A percentile compares a stretch with the other conserved stretches of the same genome.
phyloP scores from a whole-genome alignment of 2,113 vertebrate species.

The Clinocottus analis region DNA sequence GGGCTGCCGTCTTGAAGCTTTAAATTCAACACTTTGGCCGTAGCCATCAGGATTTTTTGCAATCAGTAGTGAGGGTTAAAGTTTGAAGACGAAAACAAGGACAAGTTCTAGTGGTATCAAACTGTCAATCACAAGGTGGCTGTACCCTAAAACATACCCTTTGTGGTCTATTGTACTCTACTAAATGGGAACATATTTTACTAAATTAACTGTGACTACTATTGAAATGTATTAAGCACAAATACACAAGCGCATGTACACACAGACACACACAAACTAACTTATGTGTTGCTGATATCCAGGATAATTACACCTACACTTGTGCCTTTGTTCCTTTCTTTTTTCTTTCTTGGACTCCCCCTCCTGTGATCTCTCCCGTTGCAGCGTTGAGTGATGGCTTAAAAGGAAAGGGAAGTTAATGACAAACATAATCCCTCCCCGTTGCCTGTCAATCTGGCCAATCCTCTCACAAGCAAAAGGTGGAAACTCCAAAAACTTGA shows the following conservation, averaged over 20 bases:
- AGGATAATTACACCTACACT: background rate
- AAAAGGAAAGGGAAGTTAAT: constrained; percentile 35
- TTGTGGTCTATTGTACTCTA: background rate
- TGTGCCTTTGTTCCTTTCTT: constrained; percentile 1
- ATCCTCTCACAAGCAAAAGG: constrained; percentile 17
- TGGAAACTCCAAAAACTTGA: background rate
- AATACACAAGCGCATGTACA: background rate
- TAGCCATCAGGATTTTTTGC: background rate
- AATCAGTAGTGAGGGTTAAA: background rate
- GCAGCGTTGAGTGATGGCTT: constrained; percentile 23
- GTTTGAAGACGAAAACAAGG: background rate
- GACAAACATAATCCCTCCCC: constrained; percentile 19
- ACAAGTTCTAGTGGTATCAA: background rate
- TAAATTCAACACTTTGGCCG: background rate
- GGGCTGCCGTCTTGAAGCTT: background rate
- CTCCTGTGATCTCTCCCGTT: background rate
- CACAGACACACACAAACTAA: background rate
- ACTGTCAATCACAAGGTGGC: background rate
- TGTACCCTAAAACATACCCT: background rate
- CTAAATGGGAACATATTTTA: too few relatives aligned
- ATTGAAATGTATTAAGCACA: background rate
- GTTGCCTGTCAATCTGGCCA: constrained; percentile 26
- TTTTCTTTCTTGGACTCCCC: constrained; percentile 6
- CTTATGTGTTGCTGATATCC: background rate
- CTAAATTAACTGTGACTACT: background rate